Base-by-base conservation (phyloP, 2,797 vertebrate species). In the Chloroceryle amazona region DNA sequence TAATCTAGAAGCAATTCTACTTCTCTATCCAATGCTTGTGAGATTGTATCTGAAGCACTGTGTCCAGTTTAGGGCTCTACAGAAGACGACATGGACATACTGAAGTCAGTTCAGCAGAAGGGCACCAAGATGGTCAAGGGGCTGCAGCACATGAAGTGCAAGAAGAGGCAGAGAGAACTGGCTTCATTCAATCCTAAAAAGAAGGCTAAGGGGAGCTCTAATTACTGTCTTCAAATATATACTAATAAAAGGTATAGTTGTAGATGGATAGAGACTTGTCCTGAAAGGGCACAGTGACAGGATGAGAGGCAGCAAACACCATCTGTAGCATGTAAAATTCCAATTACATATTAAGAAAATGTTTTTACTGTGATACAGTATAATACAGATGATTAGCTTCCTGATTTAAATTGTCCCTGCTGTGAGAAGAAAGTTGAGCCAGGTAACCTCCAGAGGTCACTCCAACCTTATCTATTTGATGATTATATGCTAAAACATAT, bases 361-460 rank as follows among this genome's bases (percentile, higher is more conserved):
- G 2, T 8, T 58, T 61, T 71, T 83, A 41, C 31, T 74, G 18
- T 62, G 44, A 57, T 20, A 65, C 11, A 52, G 13, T 46, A 52
- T 37, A 42, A 39, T 28, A 17, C 16, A 83, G 16, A 25, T 67
- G 13, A 42, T 49, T 33, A 79, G 20, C 28, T 9, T 1, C 29
- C 68, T 65, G 41, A 42, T 49, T 5, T 57, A 74, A 41, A 39
- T 63, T 73, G 35, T 74, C 39, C 31, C 14, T 81, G 31, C 28
- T 86, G 33, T 65, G n/a, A 42, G 70, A 85, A 84, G 37, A 72
- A 79, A 51, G 60, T 51, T 70, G 81, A 92, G 70, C 21, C 7
- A 33, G 22, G 41, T 82, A 81, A 95, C 81, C 89, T 93, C 89
- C 84, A 94, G 94, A 92, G 86, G 94, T 96, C 89, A 78, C 94